These are phyloP conservation scores for Lepisosteus osseus DNA, from an alignment of 2,113 vertebrate species.

Conservation along the genomic window DNA sequence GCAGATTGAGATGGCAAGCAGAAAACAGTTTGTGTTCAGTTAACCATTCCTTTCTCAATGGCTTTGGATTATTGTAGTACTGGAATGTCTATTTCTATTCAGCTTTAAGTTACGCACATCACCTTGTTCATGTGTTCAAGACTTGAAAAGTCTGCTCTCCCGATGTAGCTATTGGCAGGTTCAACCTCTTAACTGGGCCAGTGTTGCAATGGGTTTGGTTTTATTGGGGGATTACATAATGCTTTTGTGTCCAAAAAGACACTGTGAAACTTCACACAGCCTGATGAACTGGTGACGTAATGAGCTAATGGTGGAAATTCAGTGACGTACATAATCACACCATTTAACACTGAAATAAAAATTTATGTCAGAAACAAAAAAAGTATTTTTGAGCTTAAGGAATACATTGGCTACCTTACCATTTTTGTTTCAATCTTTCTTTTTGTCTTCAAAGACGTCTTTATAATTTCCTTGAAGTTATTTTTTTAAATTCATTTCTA, in stretches of 20 bases:
- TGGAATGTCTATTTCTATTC: no score
- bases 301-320: slow-evolving; percentile 10
- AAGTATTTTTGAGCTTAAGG: slow-evolving; percentile 2
- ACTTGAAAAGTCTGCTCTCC: slow-evolving; percentile 23
- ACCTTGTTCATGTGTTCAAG: slow-evolving; percentile 27
- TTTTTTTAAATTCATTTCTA: no score
- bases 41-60: no score
- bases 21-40: no score
- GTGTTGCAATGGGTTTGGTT: slow-evolving; percentile 31
- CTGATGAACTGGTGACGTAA: slow-evolving; percentile 32
- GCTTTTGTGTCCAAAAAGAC: slow-evolving; percentile 31
- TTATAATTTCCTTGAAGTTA: no score
- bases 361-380: background rate
- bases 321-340: slow-evolving; percentile 31
- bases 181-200: slow-evolving; percentile 13
- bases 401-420: no score
- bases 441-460: no score
- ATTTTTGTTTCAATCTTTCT: no score
- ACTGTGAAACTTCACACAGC: slow-evolving; percentile 18
- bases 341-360: slow-evolving; percentile 13
- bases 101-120: background rate
- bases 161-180: slow-evolving; percentile 19
- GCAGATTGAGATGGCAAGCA: no score
- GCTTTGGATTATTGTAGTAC: no score
- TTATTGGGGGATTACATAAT: slow-evolving; percentile 39